A percentile compares a stretch with the other conserved stretches of the same genome.
Conservation (phyloP, 2,113 vertebrate genomes). For the Pangasianodon hypophthalmus region DNA sequence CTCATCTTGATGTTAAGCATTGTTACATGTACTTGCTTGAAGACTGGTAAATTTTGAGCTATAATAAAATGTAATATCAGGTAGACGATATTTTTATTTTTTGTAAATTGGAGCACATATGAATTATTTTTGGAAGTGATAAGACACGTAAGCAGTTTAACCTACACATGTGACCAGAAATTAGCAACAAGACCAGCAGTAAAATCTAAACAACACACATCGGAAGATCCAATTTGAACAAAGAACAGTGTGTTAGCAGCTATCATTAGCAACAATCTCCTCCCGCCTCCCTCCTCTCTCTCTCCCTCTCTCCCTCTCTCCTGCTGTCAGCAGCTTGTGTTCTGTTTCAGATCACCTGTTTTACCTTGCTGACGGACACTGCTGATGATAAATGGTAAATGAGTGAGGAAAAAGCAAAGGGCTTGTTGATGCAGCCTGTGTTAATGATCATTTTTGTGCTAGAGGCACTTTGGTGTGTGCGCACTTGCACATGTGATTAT, state of each 20-base stretch:
- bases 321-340: slow-evolving; percentile 59
- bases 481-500: slow-evolving; percentile 43
- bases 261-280: slow-evolving; percentile 63
- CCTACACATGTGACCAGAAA: slow-evolving; percentile 73
- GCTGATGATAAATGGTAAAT: slow-evolving; percentile 70
- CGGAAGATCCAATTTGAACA: slow-evolving; percentile 73
- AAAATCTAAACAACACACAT: slow-evolving; percentile 76
- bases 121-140: slow-evolving; percentile 77
- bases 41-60: not conserved
- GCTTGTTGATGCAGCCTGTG: slow-evolving; percentile 50
- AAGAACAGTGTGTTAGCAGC: slow-evolving; percentile 73
- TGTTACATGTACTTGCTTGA: not conserved
- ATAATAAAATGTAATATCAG: not conserved
- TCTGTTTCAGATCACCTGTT: slow-evolving; percentile 76
- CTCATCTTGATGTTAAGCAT: slow-evolving; percentile 67
- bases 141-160: slow-evolving; percentile 70
- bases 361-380: slow-evolving; percentile 65
- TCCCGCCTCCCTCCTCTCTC: slow-evolving; percentile 10
- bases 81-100: slow-evolving; percentile 65
- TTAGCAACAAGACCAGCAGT: slow-evolving; percentile 74
- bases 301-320: slow-evolving; percentile 37
- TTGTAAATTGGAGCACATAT: slow-evolving; percentile 74
- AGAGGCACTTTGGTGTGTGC: slow-evolving; percentile 42
- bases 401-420: slow-evolving; percentile 64
- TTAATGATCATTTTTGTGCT: slow-evolving; percentile 52